Evolutionary conservation across 2,888 invertebrate species (phyloP).

Genomic region (Ichneumoninae sp.): DNA sequence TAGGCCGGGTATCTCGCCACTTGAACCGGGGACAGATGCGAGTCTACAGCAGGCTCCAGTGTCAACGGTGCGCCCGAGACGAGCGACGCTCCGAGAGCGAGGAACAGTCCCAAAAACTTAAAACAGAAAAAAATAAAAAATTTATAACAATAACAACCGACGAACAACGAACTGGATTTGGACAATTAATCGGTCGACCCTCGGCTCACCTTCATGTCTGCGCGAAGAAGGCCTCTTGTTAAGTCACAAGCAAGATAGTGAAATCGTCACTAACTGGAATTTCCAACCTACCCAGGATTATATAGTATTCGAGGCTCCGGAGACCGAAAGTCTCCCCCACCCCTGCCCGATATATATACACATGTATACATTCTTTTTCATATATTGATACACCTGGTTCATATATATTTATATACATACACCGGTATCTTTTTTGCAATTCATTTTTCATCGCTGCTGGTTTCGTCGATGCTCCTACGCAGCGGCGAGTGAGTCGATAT

Average conservation of each 20-base stretch:
- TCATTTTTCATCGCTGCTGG: conserved; percentile 66
- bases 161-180: not conserved
- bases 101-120: conserved; percentile 5
- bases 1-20: conserved; percentile 52
- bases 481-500: conserved; percentile 57
- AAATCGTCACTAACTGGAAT: conserved; percentile 76
- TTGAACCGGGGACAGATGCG: conserved; percentile 34
- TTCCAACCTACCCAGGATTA: conserved; percentile 75
- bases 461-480: conserved; percentile 50
- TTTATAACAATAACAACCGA: not conserved
- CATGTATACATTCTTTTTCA: not conserved
- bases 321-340: conserved; percentile 66
- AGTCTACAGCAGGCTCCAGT: not conserved
- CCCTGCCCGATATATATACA: conserved; percentile 69
- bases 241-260: conserved; percentile 58
- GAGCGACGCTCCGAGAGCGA: conserved; percentile 46
- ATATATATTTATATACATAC: not conserved
- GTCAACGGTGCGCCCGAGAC: conserved; percentile 37
- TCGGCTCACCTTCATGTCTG: conserved; percentile 63
- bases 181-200: not conserved
- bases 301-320: conserved; percentile 75
- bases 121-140: not conserved
- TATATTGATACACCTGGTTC: conserved; percentile 3
- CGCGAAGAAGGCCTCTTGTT: conserved; percentile 10
- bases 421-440: conserved; percentile 47